A percentile compares a stretch with the other conserved stretches of the same genome.
These are phyloP conservation scores for Paralvinella palmiformis DNA, from an alignment of 1,140 invertebrate species.

Conservation along the genomic window DNA sequence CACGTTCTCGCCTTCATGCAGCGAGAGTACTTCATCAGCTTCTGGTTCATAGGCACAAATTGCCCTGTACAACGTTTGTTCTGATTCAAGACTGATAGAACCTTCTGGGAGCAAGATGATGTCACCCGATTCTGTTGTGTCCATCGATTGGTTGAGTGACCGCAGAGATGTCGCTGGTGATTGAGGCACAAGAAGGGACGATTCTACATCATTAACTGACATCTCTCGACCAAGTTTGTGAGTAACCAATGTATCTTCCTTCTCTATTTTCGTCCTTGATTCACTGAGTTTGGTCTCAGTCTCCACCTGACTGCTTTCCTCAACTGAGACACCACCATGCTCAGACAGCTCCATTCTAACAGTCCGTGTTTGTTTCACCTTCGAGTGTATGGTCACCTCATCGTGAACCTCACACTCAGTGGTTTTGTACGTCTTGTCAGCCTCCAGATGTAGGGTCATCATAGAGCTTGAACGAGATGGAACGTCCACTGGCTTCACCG, in stretches of 20 bases:
- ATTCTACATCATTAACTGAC: no score
- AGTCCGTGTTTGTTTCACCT: conserved; percentile 16
- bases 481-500: no score
- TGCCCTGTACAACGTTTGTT: conserved; percentile 9
- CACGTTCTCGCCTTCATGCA: conserved; percentile 21
- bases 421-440: conserved; percentile 9
- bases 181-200: background rate
- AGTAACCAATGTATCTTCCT: conserved; percentile 16
- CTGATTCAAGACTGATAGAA: background rate
- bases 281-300: conserved; percentile 20
- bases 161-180: background rate
- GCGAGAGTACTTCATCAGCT: conserved; percentile 20
- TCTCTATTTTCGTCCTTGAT: conserved; percentile 16
- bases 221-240: no score
- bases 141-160: background rate
- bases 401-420: conserved; percentile 15
- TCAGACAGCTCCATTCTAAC: conserved; percentile 16
- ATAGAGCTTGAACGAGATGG: no score
- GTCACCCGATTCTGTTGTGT: background rate
- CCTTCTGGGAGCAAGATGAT: background rate
- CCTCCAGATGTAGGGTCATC: conserved; percentile 9
- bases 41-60: conserved; percentile 20
- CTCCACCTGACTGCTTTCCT: conserved; percentile 16
- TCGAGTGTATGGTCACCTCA: conserved; percentile 20
- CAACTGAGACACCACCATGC: conserved; percentile 11